phyloP scores from a whole-genome alignment of 2,113 vertebrate genomes.

The Sebastes schlegelii region DNA sequence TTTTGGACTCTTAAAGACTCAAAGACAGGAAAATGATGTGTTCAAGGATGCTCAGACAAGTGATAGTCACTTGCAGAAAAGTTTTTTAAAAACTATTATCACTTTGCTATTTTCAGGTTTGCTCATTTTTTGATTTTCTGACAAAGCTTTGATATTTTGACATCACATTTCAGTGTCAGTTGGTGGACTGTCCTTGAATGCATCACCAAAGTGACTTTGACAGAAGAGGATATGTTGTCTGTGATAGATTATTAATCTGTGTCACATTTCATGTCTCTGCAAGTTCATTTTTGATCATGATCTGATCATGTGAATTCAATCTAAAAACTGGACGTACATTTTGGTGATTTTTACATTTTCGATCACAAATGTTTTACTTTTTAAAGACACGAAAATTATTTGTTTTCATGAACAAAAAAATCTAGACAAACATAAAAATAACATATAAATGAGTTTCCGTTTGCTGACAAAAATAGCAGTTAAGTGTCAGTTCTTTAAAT shows the following conservation, averaged over 20 bases:
- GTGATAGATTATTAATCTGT: not conserved
- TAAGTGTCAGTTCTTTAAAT: not conserved
- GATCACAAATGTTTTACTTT: not conserved
- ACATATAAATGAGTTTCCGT: not conserved
- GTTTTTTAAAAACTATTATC: not conserved
- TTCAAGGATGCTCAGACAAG: not conserved
- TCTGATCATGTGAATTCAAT: not conserved
- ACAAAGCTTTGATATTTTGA: not conserved
- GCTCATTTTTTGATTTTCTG: not conserved
- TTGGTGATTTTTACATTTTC: not conserved
- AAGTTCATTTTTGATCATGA: not conserved
- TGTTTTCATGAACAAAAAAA: not conserved
- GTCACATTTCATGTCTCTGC: not conserved
- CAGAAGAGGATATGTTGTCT: no score
- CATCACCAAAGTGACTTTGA: slow-evolving; percentile 1
- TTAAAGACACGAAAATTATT: not conserved
- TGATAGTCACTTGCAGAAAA: not conserved
- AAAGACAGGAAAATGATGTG: not conserved
- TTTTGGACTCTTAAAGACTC: not conserved
- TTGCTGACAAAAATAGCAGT: not conserved
- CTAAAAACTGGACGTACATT: not conserved
- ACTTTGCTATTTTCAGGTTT: not conserved
- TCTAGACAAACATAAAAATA: not conserved
- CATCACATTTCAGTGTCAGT: not conserved
- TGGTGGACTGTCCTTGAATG: slow-evolving; percentile 12